Base-by-base conservation (phyloP, 2,797 vertebrate genomes). In the Arrhamphus sclerolepis region DNA sequence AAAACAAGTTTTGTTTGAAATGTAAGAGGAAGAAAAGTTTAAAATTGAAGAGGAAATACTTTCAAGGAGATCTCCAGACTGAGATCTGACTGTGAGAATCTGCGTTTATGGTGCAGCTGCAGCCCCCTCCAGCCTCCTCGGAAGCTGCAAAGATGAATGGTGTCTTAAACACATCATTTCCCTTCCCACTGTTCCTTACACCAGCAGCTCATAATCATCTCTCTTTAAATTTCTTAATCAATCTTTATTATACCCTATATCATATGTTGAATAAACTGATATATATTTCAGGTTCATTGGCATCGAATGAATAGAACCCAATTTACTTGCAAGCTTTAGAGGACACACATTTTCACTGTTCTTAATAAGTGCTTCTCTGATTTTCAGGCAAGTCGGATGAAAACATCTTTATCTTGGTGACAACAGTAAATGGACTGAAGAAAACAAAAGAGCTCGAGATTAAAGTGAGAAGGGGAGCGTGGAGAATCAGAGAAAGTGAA, bases 211-310 rank as follows among this genome's bases (percentile, higher is more conserved):
- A 51, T 49, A 56, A 53, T 66, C 75, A 69, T 62, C 66, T 58
- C 63, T 43, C 54, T 63, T 72, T 67, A 60, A 56, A 77, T 7
- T 39, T 40, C 7, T n/a, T 34, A 34, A 34, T 34, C 31, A 34
- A 10, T 10, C 31, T 46, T 69, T 28, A 63, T 65, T 9, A 49
- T 19, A n/a, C 50, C 57, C 43, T 42, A 1, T 34, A 24, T 72
- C 10, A 28, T 31, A 4, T 43, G 56, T 29, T 74, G 62, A 80
- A 82, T 60, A 68, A 44, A 38, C 31, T 21, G 47, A 68, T 72
- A 82, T 69, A 41, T 72, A 83, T 83, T 78, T 81, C 60, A 76
- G 76, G 71, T 69, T 63, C 31, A 56, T 52, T 34, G 8, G 53
- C 66, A 62, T 19, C 9, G 10, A 7, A 29, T n/a, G 28, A 11